Base-by-base conservation (phyloP, 2,113 vertebrate genomes). In the Oxygymnocypris stewartii region DNA sequence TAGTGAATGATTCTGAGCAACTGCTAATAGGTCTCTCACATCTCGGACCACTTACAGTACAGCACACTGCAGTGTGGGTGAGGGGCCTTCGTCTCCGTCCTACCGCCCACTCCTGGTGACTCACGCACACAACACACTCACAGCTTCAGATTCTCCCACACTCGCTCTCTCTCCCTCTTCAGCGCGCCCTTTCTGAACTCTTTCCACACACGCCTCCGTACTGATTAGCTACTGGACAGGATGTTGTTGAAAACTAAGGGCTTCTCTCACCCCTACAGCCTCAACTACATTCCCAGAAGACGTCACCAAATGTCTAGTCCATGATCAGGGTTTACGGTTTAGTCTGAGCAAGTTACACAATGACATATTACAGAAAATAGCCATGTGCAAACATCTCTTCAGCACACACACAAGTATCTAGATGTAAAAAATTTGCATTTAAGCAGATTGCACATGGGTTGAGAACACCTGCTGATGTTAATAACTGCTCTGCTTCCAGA, bases 211-310 rank as follows among this genome's bases (percentile, higher is more conserved):
- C 90, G 78, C 87, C 90, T 92, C 87, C 91, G 79, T 82, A 82
- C 89, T 92, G 93, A 93, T 94, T 93, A 93, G 92, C 90, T 88
- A 92, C 92, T 89, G 89, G 91, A 93, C 91, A 91, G 86, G 84
- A 88, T 89, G 87, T 86, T 78, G 75, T 84, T 91, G 86, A 90
- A 90, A 85, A 82, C 6, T 20, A 37, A 69, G 14, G 81, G 82
- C 20, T 49, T 67, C 3, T 71, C 71, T 65, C 31, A n/a, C n/a
- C 89, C 83, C 63, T 87, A 54, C 75, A 42, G 51, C 79, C n/a
- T 82, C 83, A 85, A 28, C 25, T 85, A 91, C 86, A 88, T 88
- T 87, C 86, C 87, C 88, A 92, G 91, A 84, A 88, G 87, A 92
- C 90, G 84, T 28, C 90, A 80, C 54, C 85, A 87, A 79, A 76